Percentiles rank a stretch among this genome's conserved stretches.
Evolutionary conservation across 2,888 invertebrate genomes (phyloP).

Genomic region (Coelogynopora nodosa): DNA sequence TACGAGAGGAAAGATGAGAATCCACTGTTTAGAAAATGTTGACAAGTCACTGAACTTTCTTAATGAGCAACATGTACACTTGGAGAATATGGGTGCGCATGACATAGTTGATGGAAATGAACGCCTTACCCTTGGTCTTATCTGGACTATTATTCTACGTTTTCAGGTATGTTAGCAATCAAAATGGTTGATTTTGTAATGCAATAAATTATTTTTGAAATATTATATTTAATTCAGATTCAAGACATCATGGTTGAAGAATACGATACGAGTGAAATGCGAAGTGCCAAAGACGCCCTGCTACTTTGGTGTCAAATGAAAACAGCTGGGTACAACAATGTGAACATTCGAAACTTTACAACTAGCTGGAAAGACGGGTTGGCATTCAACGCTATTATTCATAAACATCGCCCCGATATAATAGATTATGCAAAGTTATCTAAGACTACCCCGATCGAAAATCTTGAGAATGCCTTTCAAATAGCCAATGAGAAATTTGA

Average conservation of each 20-base stretch:
- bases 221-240: slow-evolving; percentile 64
- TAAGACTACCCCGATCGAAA: slow-evolving; percentile 86
- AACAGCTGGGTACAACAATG: slow-evolving; percentile 98
- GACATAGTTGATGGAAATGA: slow-evolving; percentile 99
- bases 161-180: slow-evolving; percentile 77
- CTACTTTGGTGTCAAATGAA: slow-evolving; percentile 99
- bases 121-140: slow-evolving; percentile 89
- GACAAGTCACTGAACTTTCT: slow-evolving; percentile 97
- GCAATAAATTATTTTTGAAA: too few species aligned
- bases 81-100: slow-evolving; percentile 97
- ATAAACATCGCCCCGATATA: slow-evolving; percentile 90
- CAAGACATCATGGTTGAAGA: slow-evolving; percentile 99
- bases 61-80: slow-evolving; percentile 91
- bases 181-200: too few species aligned
- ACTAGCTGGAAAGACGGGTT: slow-evolving; percentile 98
- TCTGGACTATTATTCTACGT: slow-evolving; percentile 98
- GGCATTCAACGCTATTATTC: slow-evolving; percentile 98
- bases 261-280: slow-evolving; percentile 44
- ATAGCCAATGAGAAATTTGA: slow-evolving; percentile 95
- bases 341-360: slow-evolving; percentile 96
- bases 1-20: slow-evolving; percentile 99
- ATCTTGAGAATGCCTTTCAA: slow-evolving; percentile 94
- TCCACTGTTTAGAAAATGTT: slow-evolving; percentile 98
- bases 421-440: slow-evolving; percentile 79
- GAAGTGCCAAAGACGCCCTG: slow-evolving; percentile 70